Percentiles rank a stretch among this genome's conserved stretches.
Evolutionary conservation across 2,113 vertebrate species (phyloP).

Genomic region (Proteles cristata): DNA sequence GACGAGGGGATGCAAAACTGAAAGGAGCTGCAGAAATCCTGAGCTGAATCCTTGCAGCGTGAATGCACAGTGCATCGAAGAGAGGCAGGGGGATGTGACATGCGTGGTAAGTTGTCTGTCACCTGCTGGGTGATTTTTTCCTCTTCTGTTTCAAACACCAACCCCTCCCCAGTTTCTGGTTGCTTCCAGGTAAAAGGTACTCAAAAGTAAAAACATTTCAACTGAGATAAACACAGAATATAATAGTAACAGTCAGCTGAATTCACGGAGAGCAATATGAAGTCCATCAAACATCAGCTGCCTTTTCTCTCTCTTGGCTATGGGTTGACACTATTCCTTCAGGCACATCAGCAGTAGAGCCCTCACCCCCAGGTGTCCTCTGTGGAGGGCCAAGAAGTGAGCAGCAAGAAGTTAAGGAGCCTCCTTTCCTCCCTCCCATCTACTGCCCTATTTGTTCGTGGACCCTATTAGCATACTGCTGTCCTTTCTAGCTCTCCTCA

Average conservation of each 20-base stretch:
- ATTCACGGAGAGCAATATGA: not conserved
- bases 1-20: conserved; percentile 89
- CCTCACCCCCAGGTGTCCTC: not conserved
- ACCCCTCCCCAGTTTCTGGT: not conserved
- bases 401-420: fast-evolving
- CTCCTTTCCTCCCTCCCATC: not conserved
- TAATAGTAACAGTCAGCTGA: not conserved
- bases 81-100: conserved; percentile 91
- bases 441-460: not conserved
- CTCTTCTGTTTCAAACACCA: not conserved
- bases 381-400: not conserved
- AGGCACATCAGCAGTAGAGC: not conserved
- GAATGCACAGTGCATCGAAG: conserved; percentile 92
- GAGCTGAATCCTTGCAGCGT: conserved; percentile 92
- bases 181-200: not conserved
- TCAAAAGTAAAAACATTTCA: not conserved
- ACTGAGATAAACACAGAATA: not conserved
- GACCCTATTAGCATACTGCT: not conserved
- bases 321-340: too few species aligned
- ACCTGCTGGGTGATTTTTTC: not conserved
- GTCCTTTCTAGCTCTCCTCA: not conserved
- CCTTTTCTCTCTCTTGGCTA: not conserved
- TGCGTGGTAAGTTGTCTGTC: conserved; percentile 89
- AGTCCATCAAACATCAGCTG: not conserved
- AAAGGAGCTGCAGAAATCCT: conserved; percentile 89